Evolutionary conservation across 2,797 vertebrate species (phyloP).

Genomic region (Lacerta bilineata): DNA sequence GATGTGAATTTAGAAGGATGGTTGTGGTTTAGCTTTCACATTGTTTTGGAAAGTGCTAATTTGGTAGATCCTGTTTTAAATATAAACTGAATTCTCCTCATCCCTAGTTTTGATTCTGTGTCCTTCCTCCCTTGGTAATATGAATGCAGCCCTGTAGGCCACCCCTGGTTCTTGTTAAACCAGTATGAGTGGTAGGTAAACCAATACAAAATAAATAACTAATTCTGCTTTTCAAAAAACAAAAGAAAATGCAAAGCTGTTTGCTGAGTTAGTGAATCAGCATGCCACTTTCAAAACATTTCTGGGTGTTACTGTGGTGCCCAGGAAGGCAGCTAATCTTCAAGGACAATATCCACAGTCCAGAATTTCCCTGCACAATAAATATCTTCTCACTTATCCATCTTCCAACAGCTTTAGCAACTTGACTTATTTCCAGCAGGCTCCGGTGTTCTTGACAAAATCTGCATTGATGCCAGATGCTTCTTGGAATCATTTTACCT

Average conservation of each 20-base stretch:
- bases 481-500: neutral
- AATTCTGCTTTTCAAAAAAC: neutral
- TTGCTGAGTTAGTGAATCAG: slow-evolving; percentile 9
- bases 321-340: neutral
- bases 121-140: neutral
- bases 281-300: neutral
- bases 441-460: slow-evolving; percentile 42
- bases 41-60: no score
- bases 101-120: neutral
- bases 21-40: no score
- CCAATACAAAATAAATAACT: neutral
- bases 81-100: no score
- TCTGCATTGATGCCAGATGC: neutral
- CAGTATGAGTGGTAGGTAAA: neutral
- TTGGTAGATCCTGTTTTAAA: no score
- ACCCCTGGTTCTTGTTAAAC: neutral
- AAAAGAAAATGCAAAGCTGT: neutral
- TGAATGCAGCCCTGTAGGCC: neutral
- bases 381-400: neutral
- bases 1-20: no score
- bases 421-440: slow-evolving; percentile 31
- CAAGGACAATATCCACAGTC: neutral
- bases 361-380: slow-evolving; percentile 15
- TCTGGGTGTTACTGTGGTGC: neutral
- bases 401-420: neutral